These are phyloP conservation scores for Brachypalpus laphriformis DNA, from an alignment of 2,888 invertebrate genomes.

Conservation along the genomic window DNA sequence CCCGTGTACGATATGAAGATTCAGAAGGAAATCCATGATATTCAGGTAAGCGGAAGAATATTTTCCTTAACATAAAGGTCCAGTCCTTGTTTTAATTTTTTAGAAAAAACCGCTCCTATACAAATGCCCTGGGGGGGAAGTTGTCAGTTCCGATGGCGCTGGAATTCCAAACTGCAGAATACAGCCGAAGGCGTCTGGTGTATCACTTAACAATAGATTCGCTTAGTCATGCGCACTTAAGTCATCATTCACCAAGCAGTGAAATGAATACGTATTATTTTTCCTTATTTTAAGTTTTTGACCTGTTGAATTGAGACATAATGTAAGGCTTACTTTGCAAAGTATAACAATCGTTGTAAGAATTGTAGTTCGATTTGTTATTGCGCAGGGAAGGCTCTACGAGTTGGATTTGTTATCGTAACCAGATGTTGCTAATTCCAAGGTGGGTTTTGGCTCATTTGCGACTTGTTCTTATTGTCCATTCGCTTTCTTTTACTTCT, in stretches of 20 bases:
- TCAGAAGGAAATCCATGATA: conserved; percentile 77
- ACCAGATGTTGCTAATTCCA: no score
- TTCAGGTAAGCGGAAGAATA: conserved; percentile 76
- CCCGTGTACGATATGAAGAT: conserved; percentile 77
- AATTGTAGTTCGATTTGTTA: background rate
- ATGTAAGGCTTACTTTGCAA: background rate
- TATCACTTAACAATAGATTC: conserved; percentile 78
- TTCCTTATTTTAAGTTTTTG: conserved; percentile 10
- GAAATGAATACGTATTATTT: conserved; percentile 7
- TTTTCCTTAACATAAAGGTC: background rate
- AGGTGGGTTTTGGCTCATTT: no score
- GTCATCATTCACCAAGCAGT: background rate
- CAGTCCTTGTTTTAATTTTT: conserved; percentile 24
- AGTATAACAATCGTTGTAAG: background rate
- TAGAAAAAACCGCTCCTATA: conserved; percentile 77
- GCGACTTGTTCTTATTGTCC: no score
- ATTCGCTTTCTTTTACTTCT: no score
- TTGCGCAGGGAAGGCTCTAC: no score
- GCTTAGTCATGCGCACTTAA: conserved; percentile 65
- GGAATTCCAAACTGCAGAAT: conserved; percentile 76
- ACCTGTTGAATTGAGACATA: background rate
- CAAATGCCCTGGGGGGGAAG: conserved; percentile 77
- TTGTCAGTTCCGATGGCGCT: conserved; percentile 77
- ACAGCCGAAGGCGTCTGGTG: conserved; percentile 76
- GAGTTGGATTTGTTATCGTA: no score